These are phyloP conservation scores for Heteropelma amictum DNA, from an alignment of 2,888 invertebrate species.

Conservation along the genomic window DNA sequence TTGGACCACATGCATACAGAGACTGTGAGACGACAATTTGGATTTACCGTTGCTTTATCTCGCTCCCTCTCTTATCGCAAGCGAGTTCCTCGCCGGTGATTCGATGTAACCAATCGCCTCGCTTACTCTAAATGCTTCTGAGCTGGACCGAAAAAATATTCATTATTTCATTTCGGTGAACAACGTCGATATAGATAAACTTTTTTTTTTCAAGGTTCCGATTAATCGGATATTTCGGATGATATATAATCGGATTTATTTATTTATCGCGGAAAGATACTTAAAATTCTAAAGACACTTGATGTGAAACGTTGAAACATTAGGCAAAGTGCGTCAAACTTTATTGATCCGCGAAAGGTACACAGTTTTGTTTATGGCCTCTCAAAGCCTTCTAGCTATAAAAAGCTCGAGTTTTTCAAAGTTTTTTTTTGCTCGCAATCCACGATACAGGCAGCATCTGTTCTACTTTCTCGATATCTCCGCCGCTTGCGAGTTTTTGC, in stretches of 20 bases:
- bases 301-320: too few species aligned
- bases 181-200: not conserved
- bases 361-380: conserved; percentile 2
- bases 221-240: too few species aligned
- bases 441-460: conserved; percentile 26
- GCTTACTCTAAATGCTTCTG: conserved; percentile 32
- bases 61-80: not conserved
- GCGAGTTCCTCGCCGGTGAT: not conserved
- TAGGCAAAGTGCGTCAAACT: too few species aligned
- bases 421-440: not conserved
- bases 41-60: conserved; percentile 17
- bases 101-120: conserved; percentile 35
- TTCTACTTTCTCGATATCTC: conserved; percentile 20
- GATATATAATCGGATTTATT: too few species aligned
- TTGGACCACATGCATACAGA: conserved; percentile 16
- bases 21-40: conserved; percentile 9
- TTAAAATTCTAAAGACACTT: too few species aligned
- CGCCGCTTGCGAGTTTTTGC: conserved; percentile 16
- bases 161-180: not conserved
- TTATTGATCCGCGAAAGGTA: too few species aligned
- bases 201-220: not conserved
- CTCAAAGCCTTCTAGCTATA: not conserved
- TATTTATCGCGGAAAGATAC: too few species aligned
- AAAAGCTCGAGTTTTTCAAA: not conserved
- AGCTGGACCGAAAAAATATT: conserved; percentile 14